phyloP scores from a whole-genome alignment of 2,797 vertebrate genomes.

The Gadopsis marmoratus region DNA sequence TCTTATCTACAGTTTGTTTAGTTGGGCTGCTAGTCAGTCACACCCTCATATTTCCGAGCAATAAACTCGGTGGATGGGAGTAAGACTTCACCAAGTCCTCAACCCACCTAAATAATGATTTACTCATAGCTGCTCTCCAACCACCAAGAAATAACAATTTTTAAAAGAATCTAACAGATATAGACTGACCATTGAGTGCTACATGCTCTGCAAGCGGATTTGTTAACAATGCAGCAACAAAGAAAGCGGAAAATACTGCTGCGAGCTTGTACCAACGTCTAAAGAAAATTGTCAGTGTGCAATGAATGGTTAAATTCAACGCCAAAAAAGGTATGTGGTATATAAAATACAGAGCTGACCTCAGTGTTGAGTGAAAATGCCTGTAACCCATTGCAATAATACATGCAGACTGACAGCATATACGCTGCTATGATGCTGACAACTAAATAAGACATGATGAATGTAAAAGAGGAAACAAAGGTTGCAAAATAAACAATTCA shows the following conservation, averaged over 20 bases:
- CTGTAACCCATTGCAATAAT: slow-evolving; percentile 26
- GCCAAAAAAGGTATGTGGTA: slow-evolving; percentile 33
- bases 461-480: slow-evolving; percentile 64
- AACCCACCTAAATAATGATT: slow-evolving; percentile 29
- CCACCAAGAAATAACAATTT: slow-evolving; percentile 8
- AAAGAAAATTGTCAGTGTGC: slow-evolving; percentile 21
- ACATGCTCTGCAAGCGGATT: slow-evolving; percentile 8
- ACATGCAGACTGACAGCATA: slow-evolving; percentile 41
- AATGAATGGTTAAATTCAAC: slow-evolving; percentile 39
- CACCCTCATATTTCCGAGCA: slow-evolving; percentile 37
- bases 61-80: slow-evolving; percentile 28
- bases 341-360: slow-evolving; percentile 46
- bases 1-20: slow-evolving; percentile 36
- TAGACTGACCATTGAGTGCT: slow-evolving; percentile 10
- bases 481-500: slow-evolving; percentile 70
- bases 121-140: background rate
- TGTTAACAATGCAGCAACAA: slow-evolving; percentile 15
- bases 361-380: slow-evolving; percentile 32
- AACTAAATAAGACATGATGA: slow-evolving; percentile 69
- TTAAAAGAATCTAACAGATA: slow-evolving; percentile 5
- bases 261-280: slow-evolving; percentile 22
- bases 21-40: slow-evolving; percentile 27
- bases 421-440: slow-evolving; percentile 35
- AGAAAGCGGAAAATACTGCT: slow-evolving; percentile 7
- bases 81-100: slow-evolving; percentile 36